phyloP scores from a whole-genome alignment of 2,888 invertebrate genomes.

The Idaea dimidiata region DNA sequence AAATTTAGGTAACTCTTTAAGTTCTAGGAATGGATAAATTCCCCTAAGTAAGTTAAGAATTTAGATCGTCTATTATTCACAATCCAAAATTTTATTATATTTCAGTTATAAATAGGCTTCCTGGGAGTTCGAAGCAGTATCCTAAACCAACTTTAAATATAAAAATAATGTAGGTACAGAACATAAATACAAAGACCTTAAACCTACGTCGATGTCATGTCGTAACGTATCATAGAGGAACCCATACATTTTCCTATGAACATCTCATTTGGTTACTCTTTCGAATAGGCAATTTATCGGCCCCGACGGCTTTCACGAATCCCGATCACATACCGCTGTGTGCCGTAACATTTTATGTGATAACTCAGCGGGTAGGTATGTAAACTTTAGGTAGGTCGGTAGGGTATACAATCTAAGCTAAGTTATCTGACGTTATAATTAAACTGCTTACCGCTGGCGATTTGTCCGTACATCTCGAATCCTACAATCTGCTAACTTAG shows the following conservation, averaged over 20 bases:
- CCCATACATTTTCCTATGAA: conserved; percentile 13
- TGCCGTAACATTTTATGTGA: conserved; percentile 31
- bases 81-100: too few species aligned
- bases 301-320: conserved; percentile 29
- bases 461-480: too few species aligned
- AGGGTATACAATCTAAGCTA: neutral
- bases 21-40: too few species aligned
- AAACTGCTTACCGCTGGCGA: too few species aligned
- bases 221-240: conserved; percentile 1
- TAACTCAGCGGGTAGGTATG: conserved; percentile 20
- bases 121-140: too few species aligned
- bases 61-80: too few species aligned
- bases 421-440: neutral
- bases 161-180: too few species aligned
- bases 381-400: conserved; percentile 12
- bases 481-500: too few species aligned
- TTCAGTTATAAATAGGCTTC: too few species aligned
- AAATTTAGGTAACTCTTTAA: too few species aligned
- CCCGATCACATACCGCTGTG: conserved; percentile 33
- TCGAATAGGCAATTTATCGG: conserved; percentile 27
- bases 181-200: neutral
- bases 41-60: too few species aligned
- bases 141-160: too few species aligned
- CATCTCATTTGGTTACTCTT: conserved; percentile 13
- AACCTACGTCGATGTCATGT: neutral